phyloP scores from a whole-genome alignment of 2,888 invertebrate species.

The Drosophila pegasa region DNA sequence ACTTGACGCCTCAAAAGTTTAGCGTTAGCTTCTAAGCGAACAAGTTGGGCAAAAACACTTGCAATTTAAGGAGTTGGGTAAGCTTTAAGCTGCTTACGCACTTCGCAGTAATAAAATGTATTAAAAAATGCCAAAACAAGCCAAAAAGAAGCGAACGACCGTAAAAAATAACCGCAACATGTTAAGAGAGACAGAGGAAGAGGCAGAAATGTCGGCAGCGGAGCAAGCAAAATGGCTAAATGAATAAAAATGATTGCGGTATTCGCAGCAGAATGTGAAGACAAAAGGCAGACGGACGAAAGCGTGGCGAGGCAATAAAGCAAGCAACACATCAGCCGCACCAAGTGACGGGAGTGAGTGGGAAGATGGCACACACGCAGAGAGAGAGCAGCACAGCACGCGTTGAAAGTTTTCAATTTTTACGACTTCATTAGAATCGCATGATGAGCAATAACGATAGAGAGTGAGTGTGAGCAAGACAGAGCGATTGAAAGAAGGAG shows the following conservation, averaged over 20 bases:
- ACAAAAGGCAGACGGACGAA: constrained; percentile 29
- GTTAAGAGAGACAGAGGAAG: neutral
- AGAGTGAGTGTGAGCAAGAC: neutral
- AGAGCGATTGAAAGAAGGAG: neutral
- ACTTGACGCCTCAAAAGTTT: neutral
- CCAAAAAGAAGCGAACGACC: constrained; percentile 10
- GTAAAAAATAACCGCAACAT: constrained; percentile 13
- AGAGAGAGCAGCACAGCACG: constrained; percentile 40
- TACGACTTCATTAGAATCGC: constrained; percentile 81
- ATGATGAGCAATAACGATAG: constrained; percentile 79
- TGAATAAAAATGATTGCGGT: constrained; percentile 65
- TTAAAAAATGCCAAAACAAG: constrained; percentile 34
- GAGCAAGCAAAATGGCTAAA: constrained; percentile 51
- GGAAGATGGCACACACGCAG: neutral
- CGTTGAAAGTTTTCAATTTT: constrained; percentile 76
- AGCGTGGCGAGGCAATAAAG: constrained; percentile 49
- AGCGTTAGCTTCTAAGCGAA: neutral
- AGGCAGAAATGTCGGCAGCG: constrained; percentile 27
- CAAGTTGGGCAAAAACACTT: constrained; percentile 11
- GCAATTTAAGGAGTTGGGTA: constrained; percentile 16
- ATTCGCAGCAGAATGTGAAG: constrained; percentile 26
- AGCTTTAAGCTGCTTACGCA: constrained; percentile 44
- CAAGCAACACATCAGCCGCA: constrained; percentile 47
- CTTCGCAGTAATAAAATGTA: constrained; percentile 39
- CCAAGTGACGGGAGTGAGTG: constrained; percentile 13